Percentiles rank a stretch among this genome's conserved stretches.
phyloP scores from a whole-genome alignment of 2,797 vertebrate genomes.

The Acropternis orthonyx region DNA sequence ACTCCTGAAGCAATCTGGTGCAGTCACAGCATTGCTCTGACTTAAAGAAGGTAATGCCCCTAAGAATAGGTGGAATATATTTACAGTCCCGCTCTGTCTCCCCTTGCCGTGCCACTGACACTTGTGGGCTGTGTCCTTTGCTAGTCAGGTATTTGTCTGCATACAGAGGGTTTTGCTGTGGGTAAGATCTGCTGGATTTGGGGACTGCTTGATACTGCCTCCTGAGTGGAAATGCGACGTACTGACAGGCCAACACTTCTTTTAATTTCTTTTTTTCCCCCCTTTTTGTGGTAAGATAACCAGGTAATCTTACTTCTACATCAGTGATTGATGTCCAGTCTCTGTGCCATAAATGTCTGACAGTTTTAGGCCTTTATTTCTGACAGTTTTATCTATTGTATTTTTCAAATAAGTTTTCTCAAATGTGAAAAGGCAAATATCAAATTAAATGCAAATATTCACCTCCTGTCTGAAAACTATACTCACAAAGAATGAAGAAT shows the following conservation, averaged over 20 bases:
- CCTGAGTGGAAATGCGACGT: not conserved
- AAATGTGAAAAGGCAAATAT: not conserved
- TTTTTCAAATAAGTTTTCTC: conserved; percentile 6
- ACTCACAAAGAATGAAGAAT: not conserved
- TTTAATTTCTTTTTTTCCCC: not conserved
- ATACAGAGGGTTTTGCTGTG: not conserved
- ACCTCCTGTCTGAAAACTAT: not conserved
- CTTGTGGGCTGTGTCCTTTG: not conserved
- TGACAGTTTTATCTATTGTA: not conserved
- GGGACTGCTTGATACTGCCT: not conserved
- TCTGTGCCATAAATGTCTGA: not conserved
- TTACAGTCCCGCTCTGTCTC: not conserved
- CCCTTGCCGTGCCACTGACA: not conserved
- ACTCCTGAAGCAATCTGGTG: not conserved
- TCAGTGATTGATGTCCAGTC: not conserved
- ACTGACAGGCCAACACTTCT: not conserved
- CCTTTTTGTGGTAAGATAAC: not conserved
- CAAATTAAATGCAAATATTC: not conserved
- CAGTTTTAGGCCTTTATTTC: not conserved
- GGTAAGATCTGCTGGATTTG: not conserved
- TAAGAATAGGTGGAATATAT: not conserved
- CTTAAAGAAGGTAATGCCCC: not conserved
- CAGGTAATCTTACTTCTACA: not conserved
- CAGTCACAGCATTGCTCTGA: not conserved
- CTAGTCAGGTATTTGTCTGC: not conserved